These are phyloP conservation scores for Oreochromis mossambicus DNA, from an alignment of 2,797 vertebrate genomes.

Conservation along the genomic window DNA sequence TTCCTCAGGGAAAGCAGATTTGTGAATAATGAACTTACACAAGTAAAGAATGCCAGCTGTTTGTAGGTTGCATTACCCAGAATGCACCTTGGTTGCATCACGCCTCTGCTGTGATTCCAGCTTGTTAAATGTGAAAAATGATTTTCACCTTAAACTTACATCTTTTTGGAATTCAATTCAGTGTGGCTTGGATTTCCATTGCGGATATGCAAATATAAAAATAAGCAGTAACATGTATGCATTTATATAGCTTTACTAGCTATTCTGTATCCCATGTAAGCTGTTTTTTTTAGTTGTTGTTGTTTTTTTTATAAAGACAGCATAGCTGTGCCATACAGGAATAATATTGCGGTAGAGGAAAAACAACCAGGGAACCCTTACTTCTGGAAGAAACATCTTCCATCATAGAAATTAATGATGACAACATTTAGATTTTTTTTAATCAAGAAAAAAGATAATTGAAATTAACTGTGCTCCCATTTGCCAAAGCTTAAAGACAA, in stretches of 20 bases:
- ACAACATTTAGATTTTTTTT: background rate
- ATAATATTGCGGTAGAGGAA: background rate
- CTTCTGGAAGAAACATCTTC: background rate
- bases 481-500: background rate
- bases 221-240: background rate
- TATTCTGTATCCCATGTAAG: background rate
- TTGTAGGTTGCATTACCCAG: background rate
- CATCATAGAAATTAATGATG: background rate
- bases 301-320: background rate
- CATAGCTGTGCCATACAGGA: background rate
- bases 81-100: background rate
- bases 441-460: background rate
- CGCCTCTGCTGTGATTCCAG: background rate
- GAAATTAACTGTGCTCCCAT: background rate
- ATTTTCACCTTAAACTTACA: background rate
- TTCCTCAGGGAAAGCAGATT: background rate
- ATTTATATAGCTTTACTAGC: background rate
- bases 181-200: background rate
- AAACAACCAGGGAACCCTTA: background rate
- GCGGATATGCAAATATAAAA: background rate
- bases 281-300: no score
- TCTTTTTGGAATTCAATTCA: background rate
- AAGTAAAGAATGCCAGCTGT: conserved; percentile 1
- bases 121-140: background rate
- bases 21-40: background rate